Evolutionary conservation across 1,140 invertebrate genomes (phyloP).

Genomic region (Notospermus geniculatus): DNA sequence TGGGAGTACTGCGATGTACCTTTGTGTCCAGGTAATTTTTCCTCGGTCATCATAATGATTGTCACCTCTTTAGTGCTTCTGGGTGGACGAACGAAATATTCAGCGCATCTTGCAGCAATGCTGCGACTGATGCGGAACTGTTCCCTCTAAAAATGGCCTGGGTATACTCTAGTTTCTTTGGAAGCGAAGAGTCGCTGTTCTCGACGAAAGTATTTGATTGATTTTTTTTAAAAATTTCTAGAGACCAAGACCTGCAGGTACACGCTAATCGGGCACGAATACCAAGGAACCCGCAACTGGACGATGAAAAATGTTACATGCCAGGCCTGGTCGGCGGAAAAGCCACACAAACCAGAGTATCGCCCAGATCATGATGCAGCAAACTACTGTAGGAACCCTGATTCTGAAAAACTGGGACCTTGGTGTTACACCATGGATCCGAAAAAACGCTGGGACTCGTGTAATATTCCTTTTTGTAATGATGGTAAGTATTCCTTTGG

Average conservation of each 20-base stretch:
- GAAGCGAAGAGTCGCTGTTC: background rate
- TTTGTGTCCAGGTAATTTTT: background rate
- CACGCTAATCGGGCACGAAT: background rate
- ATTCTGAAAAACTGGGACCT: background rate
- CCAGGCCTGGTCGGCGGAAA: background rate
- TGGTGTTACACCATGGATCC: background rate
- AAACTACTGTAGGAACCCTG: conserved; percentile 1
- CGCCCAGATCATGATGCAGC: background rate
- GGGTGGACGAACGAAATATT: no score
- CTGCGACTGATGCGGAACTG: background rate
- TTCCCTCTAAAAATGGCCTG: background rate
- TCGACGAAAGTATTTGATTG: background rate
- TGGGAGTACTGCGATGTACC: no score
- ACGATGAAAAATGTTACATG: background rate
- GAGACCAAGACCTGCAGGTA: background rate
- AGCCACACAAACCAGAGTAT: background rate
- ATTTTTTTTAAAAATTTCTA: no score
- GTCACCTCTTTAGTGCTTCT: no score
- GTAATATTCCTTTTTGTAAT: background rate
- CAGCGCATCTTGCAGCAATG: background rate
- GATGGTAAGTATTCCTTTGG: no score
- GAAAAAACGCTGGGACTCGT: background rate
- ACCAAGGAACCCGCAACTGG: background rate
- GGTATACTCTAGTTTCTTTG: background rate
- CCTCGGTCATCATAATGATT: background rate